These are phyloP conservation scores for Fukomys damarensis DNA, from an alignment of 2,113 vertebrate genomes.

Conservation along the genomic window DNA sequence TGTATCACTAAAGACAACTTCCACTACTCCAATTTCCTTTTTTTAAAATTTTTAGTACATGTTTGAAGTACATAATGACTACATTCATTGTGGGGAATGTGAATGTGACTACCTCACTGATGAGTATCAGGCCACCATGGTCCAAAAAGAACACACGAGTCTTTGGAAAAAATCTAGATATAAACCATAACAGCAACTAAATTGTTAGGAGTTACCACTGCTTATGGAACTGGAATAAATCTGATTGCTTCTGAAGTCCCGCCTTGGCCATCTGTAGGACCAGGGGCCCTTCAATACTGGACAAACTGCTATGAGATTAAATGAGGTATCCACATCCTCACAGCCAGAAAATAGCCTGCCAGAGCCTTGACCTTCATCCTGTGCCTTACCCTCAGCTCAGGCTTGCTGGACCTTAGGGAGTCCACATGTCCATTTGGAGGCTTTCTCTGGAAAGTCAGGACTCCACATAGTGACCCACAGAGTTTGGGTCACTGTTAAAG, in stretches of 20 bases:
- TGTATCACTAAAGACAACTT: background rate
- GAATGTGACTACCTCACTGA: background rate
- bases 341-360: background rate
- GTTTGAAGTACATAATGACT: background rate
- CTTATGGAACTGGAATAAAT: background rate
- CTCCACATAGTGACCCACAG: background rate
- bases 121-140: background rate
- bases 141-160: background rate
- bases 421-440: background rate
- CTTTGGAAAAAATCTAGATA: background rate
- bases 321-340: background rate
- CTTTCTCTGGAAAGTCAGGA: background rate
- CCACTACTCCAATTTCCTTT: background rate
- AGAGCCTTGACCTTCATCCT: background rate
- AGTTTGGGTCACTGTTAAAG: background rate
- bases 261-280: rapidly evolving
- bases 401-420: too few species aligned
- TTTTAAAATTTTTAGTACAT: background rate
- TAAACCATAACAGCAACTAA: background rate
- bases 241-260: background rate
- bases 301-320: background rate
- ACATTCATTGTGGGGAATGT: background rate
- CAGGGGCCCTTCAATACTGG: background rate
- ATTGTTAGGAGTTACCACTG: background rate
- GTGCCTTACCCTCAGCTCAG: rapidly evolving